Evolutionary conservation across 2,113 vertebrate species (phyloP).

Genomic region (Crotophaga sulcirostris): DNA sequence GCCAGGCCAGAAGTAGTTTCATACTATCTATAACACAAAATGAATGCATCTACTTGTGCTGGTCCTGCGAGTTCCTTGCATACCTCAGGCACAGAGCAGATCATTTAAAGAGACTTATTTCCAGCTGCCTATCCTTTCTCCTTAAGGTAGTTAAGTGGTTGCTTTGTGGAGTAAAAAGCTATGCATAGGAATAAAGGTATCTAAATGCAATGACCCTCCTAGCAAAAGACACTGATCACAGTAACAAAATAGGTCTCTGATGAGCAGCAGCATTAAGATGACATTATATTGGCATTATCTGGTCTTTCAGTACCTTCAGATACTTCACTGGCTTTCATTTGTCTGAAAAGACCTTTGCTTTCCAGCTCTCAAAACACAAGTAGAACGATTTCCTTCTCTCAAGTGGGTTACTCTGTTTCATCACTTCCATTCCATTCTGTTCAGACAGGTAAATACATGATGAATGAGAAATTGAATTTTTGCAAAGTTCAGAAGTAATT

Average conservation of each 20-base stretch:
- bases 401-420: not conserved
- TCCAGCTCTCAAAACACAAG: not conserved
- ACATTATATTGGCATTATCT: not conserved
- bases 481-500: not conserved
- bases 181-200: not conserved
- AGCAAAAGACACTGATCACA: fast-evolving
- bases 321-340: not conserved
- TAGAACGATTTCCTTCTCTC: not conserved
- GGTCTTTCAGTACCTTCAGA: not conserved
- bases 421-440: not conserved
- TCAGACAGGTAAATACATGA: not conserved
- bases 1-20: not conserved
- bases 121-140: not conserved
- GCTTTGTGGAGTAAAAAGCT: not conserved
- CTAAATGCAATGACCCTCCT: not conserved
- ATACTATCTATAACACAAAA: not conserved
- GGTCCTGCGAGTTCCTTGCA: not conserved
- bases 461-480: not conserved
- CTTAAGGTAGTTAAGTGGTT: not conserved
- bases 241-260: not conserved
- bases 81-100: not conserved
- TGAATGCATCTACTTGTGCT: not conserved
- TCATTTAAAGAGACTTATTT: not conserved
- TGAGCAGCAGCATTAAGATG: not conserved
- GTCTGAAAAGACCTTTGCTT: not conserved